These are phyloP conservation scores for Apteryx mantelli DNA, from an alignment of 2,113 vertebrate genomes.

Conservation along the genomic window DNA sequence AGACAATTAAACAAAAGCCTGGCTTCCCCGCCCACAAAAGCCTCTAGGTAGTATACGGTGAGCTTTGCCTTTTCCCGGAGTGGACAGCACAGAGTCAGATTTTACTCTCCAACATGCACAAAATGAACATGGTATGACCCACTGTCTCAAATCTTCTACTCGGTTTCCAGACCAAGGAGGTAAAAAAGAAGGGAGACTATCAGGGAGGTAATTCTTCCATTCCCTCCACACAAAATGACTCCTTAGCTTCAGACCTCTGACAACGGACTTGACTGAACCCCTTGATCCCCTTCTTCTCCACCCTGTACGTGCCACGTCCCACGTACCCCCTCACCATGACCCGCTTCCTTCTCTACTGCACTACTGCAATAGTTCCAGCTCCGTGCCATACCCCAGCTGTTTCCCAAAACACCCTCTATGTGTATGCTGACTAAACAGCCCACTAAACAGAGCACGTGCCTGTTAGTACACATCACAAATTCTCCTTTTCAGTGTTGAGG, in stretches of 20 bases:
- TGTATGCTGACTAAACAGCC: not conserved
- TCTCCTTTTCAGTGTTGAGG: not conserved
- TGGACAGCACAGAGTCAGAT: not conserved
- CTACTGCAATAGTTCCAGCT: not conserved
- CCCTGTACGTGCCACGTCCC: not conserved
- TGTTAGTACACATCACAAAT: not conserved
- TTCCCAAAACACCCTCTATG: not conserved
- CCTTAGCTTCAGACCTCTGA: not conserved
- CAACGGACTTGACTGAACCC: not conserved
- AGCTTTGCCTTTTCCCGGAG: not conserved
- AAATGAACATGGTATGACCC: accelerated
- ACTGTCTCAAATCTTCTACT: not conserved
- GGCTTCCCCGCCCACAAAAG: not conserved
- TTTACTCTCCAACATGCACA: not conserved
- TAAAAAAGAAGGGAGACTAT: not conserved
- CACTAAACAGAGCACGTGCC: not conserved
- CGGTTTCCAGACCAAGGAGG: not conserved
- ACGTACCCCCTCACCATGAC: not conserved
- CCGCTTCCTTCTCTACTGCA: not conserved
- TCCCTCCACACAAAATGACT: not conserved
- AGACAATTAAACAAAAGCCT: not conserved
- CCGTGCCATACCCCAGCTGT: not conserved
- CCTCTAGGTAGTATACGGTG: not conserved
- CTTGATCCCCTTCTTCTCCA: not conserved
- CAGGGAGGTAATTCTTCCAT: not conserved